phyloP scores from a whole-genome alignment of 2,113 vertebrate genomes.

The Mola mola region DNA sequence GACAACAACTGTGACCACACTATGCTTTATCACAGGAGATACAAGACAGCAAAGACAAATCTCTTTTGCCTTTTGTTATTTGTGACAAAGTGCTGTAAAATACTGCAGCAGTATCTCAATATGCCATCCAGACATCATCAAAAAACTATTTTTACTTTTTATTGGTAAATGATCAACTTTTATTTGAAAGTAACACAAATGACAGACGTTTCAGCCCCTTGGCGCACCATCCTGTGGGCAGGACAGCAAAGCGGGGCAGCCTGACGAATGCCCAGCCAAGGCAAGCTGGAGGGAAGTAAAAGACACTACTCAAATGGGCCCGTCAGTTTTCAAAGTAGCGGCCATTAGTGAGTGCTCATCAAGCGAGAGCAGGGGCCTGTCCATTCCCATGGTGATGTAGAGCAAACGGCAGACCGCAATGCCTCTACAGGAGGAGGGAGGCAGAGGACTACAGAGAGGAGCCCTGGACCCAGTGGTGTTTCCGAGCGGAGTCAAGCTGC shows the following conservation, averaged over 20 bases:
- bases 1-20: constrained; percentile 9
- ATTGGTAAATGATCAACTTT: constrained; percentile 82
- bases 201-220: constrained; percentile 80
- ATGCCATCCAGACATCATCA: constrained; percentile 76
- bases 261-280: constrained; percentile 80
- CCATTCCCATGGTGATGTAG: constrained; percentile 68
- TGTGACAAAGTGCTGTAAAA: constrained; percentile 61
- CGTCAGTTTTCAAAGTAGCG: constrained; percentile 78
- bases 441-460: constrained; percentile 66
- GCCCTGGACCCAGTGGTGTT: constrained; percentile 78
- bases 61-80: constrained; percentile 42
- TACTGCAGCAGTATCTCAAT: constrained; percentile 68
- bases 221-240: constrained; percentile 77
- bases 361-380: constrained; percentile 65
- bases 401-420: constrained; percentile 70
- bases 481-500: constrained; percentile 75
- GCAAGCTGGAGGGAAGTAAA: constrained; percentile 82
- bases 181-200: constrained; percentile 82
- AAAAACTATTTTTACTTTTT: constrained; percentile 76
- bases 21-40: constrained; percentile 18
- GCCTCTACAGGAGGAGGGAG: constrained; percentile 62
- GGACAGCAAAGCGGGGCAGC: constrained; percentile 78
- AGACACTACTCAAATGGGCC: constrained; percentile 80
- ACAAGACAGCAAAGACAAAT: constrained; percentile 22
- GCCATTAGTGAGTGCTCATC: constrained; percentile 79